Base-by-base conservation (phyloP, 2,797 vertebrate genomes). In the Hydrocynus forskahlii region DNA sequence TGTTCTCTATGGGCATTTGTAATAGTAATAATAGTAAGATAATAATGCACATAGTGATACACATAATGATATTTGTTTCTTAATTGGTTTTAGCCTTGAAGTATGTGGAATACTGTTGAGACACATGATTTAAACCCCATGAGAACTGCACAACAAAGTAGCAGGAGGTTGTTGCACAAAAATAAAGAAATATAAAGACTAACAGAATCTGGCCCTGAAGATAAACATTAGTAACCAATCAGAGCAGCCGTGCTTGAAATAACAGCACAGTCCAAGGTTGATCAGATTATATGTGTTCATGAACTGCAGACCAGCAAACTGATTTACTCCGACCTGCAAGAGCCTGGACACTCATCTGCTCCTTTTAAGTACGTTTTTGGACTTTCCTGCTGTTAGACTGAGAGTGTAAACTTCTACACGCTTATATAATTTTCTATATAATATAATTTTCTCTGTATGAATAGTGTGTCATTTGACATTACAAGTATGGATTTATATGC, bases 251-350 rank as follows among this genome's bases (percentile, higher is more conserved):
- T 3, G 17, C 71, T 86, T 78, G 52, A 63, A 35, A 73, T 78
- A 83, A 75, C 78, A 69, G 1, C 71, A 87, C 10, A 81, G 90
- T 92, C 86, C 91, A 94, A 92, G 91, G 93, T 90, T 91, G 73
- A 85, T 86, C 83, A 88, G 91, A 91, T 91, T 85, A 83, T 81
- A 69, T 5, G 78, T 72, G 80, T 86, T 87, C 72, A 71, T 75
- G 79, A 80, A 88, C 75, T 52, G 64, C 84, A 82, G 67, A 63
- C 43, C 59, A 80, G 57, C 55, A 57, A 57, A 38, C 14, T 23
- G 62, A 64, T 79, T 73, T 73, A 55, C 74, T 83, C 76, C 63
- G 43, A 21, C 17, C 81, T 54, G 57, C 52, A 71, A 29, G 63
- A 64, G 5, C 64, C 64, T 13, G 21, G 21, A 71, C 29, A 67